These are phyloP conservation scores for Tetranychus urticae DNA, from an alignment of 1,140 invertebrate species.

Conservation along the genomic window DNA sequence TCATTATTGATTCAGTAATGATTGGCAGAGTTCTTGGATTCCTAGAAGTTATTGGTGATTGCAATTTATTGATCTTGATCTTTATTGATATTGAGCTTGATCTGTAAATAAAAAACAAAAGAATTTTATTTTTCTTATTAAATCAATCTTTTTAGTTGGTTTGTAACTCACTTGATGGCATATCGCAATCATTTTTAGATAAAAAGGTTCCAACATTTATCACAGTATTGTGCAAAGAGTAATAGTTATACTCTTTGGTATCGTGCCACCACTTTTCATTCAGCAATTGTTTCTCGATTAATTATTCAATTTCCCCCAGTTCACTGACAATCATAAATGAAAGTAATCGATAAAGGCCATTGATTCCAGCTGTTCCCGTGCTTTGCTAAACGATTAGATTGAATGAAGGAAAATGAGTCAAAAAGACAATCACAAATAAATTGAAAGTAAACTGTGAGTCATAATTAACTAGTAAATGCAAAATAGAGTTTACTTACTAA, in stretches of 20 bases:
- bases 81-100: too few species aligned
- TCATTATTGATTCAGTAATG: slow-evolving; percentile 3
- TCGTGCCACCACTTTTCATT: slow-evolving; percentile 13
- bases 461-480: too few species aligned
- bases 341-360: slow-evolving; percentile 62
- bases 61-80: slow-evolving; percentile 39
- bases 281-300: slow-evolving; percentile 11
- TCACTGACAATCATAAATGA: slow-evolving; percentile 66
- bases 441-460: too few species aligned
- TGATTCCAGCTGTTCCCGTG: slow-evolving; percentile 60
- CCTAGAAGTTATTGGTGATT: slow-evolving; percentile 31
- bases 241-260: too few species aligned
- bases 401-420: too few species aligned
- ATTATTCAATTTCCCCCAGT: slow-evolving; percentile 28
- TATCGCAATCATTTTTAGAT: not conserved
- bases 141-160: not conserved
- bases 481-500: slow-evolving; percentile 25
- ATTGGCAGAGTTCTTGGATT: slow-evolving; percentile 15
- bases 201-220: slow-evolving; percentile 2
- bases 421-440: too few species aligned
- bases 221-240: too few species aligned
- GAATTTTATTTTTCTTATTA: not conserved
- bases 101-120: slow-evolving; percentile 15
- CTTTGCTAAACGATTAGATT: slow-evolving; percentile 27
- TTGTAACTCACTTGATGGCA: not conserved